Evolutionary conservation across 2,888 invertebrate species (phyloP).

Genomic region (Sabellastarte sp.): DNA sequence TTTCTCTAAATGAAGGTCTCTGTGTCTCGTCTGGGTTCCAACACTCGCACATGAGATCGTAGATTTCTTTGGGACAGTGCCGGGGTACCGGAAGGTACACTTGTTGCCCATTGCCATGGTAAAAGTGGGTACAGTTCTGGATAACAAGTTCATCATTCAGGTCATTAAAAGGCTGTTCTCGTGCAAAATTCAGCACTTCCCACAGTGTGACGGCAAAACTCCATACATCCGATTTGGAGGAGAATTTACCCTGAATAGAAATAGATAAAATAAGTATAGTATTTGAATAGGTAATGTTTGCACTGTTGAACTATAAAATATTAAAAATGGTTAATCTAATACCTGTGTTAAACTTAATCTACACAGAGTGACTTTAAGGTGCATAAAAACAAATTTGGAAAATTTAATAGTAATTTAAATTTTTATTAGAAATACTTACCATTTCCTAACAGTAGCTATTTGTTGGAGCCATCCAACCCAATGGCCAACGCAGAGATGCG

Average conservation of each 20-base stretch:
- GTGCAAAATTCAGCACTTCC: slow-evolving; percentile 79
- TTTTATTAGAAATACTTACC: no score
- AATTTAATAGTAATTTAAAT: no score
- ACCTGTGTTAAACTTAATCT: no score
- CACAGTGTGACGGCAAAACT: slow-evolving; percentile 86
- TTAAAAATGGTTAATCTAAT: no score
- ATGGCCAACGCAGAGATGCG: no score
- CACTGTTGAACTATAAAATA: no score
- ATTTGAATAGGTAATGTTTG: no score
- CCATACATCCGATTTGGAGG: slow-evolving; percentile 86
- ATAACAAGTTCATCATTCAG: slow-evolving; percentile 74
- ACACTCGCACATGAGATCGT: slow-evolving; percentile 88
- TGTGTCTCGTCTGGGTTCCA: slow-evolving; percentile 81
- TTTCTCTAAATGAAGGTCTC: slow-evolving; percentile 55
- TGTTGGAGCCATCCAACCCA: no score
- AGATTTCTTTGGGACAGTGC: slow-evolving; percentile 81
- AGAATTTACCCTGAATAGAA: slow-evolving; percentile 86
- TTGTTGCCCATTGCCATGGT: slow-evolving; percentile 65
- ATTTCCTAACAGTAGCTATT: no score
- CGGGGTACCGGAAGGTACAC: slow-evolving; percentile 70
- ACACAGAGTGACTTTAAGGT: no score
- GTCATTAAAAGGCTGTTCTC: slow-evolving; percentile 76
- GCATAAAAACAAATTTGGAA: no score
- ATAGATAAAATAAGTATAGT: no score
- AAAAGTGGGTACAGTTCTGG: slow-evolving; percentile 76